Evolutionary conservation across 2,888 invertebrate genomes (phyloP), one percentile per base, ranked within the genome.

Genomic region (Noctua pronuba): DNA sequence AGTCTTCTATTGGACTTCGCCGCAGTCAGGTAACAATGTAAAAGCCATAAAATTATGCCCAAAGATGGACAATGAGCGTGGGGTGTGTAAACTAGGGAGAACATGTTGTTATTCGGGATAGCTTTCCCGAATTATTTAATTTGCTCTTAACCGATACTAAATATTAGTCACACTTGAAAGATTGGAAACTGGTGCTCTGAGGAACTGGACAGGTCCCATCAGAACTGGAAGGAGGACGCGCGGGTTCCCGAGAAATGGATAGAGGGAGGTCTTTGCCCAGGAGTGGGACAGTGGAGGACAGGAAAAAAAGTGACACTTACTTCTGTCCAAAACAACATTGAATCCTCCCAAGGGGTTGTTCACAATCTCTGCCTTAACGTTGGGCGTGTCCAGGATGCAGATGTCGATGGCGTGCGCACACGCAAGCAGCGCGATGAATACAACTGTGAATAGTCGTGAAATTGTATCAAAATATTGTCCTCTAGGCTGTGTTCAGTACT

Each of bases 331-430:
- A 10, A 93, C 28, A 3, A 95, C 38, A 79, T 95, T 95, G 68
- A 92, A 91, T 55, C 95, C 95, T 44, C 94, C 94, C 66, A 90
- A 83, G 0, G 91, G 88, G 85, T 95, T 95, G 80, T 92, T 89
- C 77, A 93, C 90, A 4, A 95, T 83, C 6, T 88, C 81, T 18
- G 92, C 90, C 65, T 90, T 92, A 3, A 93, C 87, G 2, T 87
- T 87, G 0, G 91, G 88, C 35, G 89, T 80, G 77, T 92, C 90
- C 21, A 95, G 85, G 41, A 95, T 77, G 35, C 86, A 90, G 55
- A 95, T 91, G 82, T 95, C 91, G 31, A 93, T 88, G 3, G 92
- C 91, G 4, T 87, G 88, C 71, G 91, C 88, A 64, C 79, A 83
- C 70, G 92, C 90, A 71, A 82, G 60, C 52, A 90, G 73, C 62